Conservation (phyloP, 2,113 vertebrate species). For the Tinamus guttatus region DNA sequence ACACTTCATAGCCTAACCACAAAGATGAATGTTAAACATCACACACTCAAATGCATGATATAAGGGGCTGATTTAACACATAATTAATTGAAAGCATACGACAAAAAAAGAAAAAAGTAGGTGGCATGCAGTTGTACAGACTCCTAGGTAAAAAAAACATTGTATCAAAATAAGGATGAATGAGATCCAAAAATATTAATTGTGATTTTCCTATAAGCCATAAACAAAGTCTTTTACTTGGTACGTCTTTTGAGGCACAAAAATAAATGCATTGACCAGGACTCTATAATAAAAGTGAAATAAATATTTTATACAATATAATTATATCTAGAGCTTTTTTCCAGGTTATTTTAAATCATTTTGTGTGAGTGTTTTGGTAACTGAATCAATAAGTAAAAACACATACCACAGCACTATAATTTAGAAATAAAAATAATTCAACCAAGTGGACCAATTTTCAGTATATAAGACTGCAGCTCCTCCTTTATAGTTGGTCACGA, state of each 20-base stretch:
- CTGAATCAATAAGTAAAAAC: constrained; percentile 32
- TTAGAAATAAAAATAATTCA: not conserved
- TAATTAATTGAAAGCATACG: not conserved
- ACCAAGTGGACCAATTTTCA: not conserved
- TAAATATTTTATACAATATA: not conserved
- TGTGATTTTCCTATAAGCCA: not conserved
- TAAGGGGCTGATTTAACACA: not conserved
- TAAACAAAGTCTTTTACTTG: not conserved
- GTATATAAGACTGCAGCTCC: not conserved
- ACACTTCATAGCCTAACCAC: not conserved
- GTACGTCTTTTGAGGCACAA: not conserved
- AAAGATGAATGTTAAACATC: not conserved
- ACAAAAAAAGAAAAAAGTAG: not conserved
- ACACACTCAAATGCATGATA: not conserved
- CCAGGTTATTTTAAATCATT: constrained; percentile 37
- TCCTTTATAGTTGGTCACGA: constrained; percentile 45
- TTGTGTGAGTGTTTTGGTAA: constrained; percentile 14
- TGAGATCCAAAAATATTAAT: not conserved
- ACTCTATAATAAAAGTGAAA: not conserved
- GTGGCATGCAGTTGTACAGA: not conserved
- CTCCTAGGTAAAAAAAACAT: not conserved
- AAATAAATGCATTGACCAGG: not conserved
- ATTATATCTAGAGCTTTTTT: not conserved
- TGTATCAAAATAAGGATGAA: constrained; percentile 4
- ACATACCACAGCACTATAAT: constrained; percentile 36